phyloP scores from a whole-genome alignment of 2,888 invertebrate species.

The Lypha dubia region DNA sequence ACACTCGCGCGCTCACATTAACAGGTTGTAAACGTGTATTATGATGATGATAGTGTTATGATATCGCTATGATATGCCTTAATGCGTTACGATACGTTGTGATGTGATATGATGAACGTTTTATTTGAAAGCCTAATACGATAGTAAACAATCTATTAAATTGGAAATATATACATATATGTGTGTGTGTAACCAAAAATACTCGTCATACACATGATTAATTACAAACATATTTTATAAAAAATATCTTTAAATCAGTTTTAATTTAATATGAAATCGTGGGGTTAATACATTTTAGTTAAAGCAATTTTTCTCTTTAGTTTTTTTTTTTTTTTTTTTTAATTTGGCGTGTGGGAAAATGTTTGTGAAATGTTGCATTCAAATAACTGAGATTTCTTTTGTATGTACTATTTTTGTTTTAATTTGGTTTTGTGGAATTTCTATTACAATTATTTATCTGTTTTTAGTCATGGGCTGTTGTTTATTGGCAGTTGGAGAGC shows the following conservation, averaged over 20 bases:
- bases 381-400: constrained; percentile 34
- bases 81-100: constrained; percentile 39
- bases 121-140: constrained; percentile 31
- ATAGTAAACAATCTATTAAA: constrained; percentile 23
- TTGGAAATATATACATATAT: neutral
- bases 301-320: neutral
- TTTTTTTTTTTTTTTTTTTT: neutral
- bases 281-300: constrained; percentile 43
- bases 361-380: constrained; percentile 43
- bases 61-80: constrained; percentile 50
- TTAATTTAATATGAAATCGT: constrained; percentile 22
- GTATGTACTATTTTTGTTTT: no score
- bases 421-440: constrained; percentile 19
- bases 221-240: constrained; percentile 42
- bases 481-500: no score
- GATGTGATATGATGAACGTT: constrained; percentile 37
- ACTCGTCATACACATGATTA: constrained; percentile 41
- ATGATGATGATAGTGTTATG: constrained; percentile 35
- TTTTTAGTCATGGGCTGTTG: constrained; percentile 4
- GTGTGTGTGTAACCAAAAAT: constrained; percentile 7
- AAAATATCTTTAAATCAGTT: constrained; percentile 29
- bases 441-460: constrained; percentile 4
- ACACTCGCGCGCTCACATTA: neutral
- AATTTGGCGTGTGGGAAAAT: constrained; percentile 56
- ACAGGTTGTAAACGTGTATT: constrained; percentile 36